Percentiles rank a stretch among this genome's conserved stretches.
Conservation (phyloP, 1,140 invertebrate genomes). For the Bombus cullumanus region DNA sequence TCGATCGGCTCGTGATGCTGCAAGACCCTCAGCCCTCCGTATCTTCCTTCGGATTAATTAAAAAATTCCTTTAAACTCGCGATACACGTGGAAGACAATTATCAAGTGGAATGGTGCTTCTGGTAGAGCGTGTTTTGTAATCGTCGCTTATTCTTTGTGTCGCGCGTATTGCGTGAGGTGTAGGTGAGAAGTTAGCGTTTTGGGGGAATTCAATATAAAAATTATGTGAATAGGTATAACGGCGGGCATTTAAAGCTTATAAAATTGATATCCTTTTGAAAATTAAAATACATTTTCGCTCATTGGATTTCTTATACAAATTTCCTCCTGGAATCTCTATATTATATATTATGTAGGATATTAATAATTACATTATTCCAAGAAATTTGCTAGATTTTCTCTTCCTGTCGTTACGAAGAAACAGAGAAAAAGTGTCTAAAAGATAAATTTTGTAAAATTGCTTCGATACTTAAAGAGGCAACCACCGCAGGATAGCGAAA, state of each 20-base stretch:
- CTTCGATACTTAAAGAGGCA: background rate
- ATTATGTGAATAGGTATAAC: background rate
- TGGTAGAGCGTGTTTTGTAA: background rate
- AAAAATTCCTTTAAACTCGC: conserved; percentile 53
- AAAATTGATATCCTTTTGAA: background rate
- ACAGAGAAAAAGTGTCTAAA: too few relatives aligned
- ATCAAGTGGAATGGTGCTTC: background rate
- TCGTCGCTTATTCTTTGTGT: background rate
- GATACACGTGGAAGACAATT: conserved; percentile 28
- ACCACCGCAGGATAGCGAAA: background rate
- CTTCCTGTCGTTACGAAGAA: too few relatives aligned
- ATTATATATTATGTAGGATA: too few relatives aligned
- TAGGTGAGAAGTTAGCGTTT: background rate
- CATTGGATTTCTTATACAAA: background rate
- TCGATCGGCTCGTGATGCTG: conserved; percentile 49
- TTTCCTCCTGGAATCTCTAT: background rate
- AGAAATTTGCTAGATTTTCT: background rate
- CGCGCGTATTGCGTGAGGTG: background rate
- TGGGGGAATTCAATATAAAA: background rate
- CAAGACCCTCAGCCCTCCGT: conserved; percentile 35
- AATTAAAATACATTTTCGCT: background rate
- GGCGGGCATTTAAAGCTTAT: background rate
- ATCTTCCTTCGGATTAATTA: conserved; percentile 44
- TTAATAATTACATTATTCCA: background rate
- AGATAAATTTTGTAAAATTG: background rate